Conservation (phyloP, 2,797 vertebrate species). For the Simalia tracyae region DNA sequence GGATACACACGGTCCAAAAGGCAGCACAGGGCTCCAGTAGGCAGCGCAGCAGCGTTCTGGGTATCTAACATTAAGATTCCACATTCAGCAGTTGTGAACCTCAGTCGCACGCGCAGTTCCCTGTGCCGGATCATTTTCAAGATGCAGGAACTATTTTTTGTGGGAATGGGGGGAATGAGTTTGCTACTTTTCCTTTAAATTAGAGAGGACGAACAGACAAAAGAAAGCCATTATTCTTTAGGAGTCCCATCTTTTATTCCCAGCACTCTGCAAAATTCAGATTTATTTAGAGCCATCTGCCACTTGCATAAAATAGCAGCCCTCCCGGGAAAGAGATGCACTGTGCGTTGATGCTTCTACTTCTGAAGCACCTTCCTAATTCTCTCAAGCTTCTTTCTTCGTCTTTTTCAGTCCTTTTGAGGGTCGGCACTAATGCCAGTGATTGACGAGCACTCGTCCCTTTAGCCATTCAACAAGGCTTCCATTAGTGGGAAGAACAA, state of each 20-base stretch:
- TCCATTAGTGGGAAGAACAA: neutral
- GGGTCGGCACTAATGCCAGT: conserved; percentile 13
- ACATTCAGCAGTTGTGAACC: neutral
- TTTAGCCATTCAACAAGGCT: neutral
- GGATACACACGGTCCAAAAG: neutral
- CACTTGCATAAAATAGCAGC: neutral
- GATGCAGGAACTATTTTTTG: neutral
- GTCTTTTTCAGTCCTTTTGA: conserved; percentile 18
- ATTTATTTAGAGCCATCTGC: neutral
- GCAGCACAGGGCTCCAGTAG: neutral
- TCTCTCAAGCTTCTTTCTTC: neutral
- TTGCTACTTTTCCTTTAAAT: neutral
- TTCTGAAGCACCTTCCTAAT: neutral
- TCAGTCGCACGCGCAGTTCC: neutral
- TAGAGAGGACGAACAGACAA: neutral
- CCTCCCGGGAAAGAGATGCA: neutral
- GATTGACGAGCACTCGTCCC: conserved; percentile 27
- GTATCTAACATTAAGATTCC: neutral
- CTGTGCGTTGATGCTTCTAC: neutral
- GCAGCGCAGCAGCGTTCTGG: neutral
- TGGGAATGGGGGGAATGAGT: neutral
- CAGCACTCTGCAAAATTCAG: neutral
- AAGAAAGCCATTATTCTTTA: neutral
- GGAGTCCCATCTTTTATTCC: neutral
- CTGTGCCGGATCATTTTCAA: neutral